Evolutionary conservation across 2,888 invertebrate species (phyloP), one percentile per base, ranked within the genome.

Genomic region (Clanis bilineata): DNA sequence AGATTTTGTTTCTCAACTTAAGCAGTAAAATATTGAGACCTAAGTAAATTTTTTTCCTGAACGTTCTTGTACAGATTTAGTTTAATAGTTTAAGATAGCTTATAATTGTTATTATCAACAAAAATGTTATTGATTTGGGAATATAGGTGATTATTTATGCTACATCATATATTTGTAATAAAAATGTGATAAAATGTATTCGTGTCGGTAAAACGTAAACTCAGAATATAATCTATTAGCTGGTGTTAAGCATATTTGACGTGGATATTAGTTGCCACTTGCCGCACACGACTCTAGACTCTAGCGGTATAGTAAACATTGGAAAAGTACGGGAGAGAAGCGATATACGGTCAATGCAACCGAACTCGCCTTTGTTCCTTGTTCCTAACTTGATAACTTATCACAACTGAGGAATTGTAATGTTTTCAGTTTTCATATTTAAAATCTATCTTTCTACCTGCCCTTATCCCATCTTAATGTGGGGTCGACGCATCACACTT

Each of bases 241-340:
- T 76, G 65, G 71, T 77, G 83, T 82, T 86, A 86, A 86, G 80
- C 79, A 79, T 86, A 83, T 88, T 90, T 89, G 86, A 82, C 80
- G 81, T 86, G 79, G 72, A 78, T 72, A 80, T 83, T 80, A 83
- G 74, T 68, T 72, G 63, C 65, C 70, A 80, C 73, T 68, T 72
- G 63, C 65, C 70, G 80, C 73, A 76, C 77, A 76, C 71, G 75
- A 72, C 76, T n/a, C n/a, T n/a, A n/a, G n/a, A n/a, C n/a, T n/a
- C n/a, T 67, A 70, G 70, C 67, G 64, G 62, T 70, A 69, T 64
- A 9, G 80, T 81, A 89, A 90, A 91, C 83, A 89, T 80, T 71
- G 91, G 91, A 91, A 91, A 91, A 91, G 72, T 90, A 91, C 91
- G 69, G 70, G 64, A 71, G 62, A 59, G 59, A 54, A 63, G 64